These are phyloP conservation scores for Aleiodes testaceus DNA, from an alignment of 2,888 invertebrate genomes.

Conservation along the genomic window DNA sequence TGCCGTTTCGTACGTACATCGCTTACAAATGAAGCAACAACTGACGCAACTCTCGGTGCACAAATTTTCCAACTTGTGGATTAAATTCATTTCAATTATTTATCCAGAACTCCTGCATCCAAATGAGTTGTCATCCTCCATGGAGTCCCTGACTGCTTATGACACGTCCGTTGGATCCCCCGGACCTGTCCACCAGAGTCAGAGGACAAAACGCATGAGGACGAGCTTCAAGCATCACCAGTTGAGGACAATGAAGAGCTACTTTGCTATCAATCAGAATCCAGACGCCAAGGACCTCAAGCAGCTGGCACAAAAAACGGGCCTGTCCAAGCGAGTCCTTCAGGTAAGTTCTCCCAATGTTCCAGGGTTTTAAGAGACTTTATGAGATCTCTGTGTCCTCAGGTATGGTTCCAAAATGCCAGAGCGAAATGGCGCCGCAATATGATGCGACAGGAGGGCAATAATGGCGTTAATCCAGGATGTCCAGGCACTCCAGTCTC, in stretches of 20 bases:
- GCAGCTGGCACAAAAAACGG: constrained; percentile 98
- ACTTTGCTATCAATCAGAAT: constrained; percentile 99
- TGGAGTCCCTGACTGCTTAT: constrained; percentile 84
- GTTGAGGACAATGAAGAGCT: constrained; percentile 98
- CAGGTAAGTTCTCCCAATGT: constrained; percentile 80
- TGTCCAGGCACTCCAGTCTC: constrained; percentile 70
- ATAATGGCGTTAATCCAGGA: constrained; percentile 59
- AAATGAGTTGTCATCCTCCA: constrained; percentile 83
- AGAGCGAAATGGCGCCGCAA: constrained; percentile 98
- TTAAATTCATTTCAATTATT: no score
- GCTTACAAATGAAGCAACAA: constrained; percentile 24
- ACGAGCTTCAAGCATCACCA: constrained; percentile 99
- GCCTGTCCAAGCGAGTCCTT: constrained; percentile 96
- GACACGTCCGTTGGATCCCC: constrained; percentile 84
- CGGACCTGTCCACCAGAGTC: constrained; percentile 79
- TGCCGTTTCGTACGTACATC: constrained; percentile 29
- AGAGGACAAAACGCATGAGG: constrained; percentile 94
- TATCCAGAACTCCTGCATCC: constrained; percentile 82
- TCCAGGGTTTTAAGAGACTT: not conserved
- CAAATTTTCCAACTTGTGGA: no score
- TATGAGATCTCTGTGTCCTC: constrained; percentile 46
- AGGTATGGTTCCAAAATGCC: constrained; percentile 99
- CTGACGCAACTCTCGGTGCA: not conserved
- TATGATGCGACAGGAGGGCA: constrained; percentile 88
- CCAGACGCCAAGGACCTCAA: constrained; percentile 99